Evolutionary conservation across 2,113 vertebrate species (phyloP).

Genomic region (Neolamprologus fasciatus): DNA sequence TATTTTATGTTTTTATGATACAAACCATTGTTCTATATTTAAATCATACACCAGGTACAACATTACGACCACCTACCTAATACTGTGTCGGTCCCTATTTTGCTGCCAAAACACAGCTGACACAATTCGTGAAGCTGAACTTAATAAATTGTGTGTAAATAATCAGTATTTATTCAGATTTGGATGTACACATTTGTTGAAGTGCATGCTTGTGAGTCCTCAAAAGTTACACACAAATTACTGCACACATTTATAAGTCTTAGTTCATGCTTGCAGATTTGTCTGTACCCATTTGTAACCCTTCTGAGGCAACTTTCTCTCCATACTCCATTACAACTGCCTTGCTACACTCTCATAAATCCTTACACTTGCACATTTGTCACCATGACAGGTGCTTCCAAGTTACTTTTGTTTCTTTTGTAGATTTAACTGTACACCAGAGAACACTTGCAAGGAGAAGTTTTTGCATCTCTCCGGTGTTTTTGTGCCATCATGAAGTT

Average conservation of each 20-base stretch:
- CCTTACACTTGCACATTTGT: not conserved
- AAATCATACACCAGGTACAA: not conserved
- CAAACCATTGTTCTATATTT: not conserved
- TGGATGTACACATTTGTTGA: not conserved
- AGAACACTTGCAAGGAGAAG: not conserved
- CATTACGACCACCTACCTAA: accelerated
- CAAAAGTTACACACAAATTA: not conserved
- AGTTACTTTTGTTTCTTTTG: not conserved
- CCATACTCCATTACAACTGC: not conserved
- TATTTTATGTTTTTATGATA: not conserved
- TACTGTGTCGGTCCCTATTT: not conserved
- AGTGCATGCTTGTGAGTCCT: not conserved
- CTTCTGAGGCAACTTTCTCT: not conserved
- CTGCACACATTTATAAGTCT: not conserved
- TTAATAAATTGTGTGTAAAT: not conserved
- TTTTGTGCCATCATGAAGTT: not conserved
- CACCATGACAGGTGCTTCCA: not conserved
- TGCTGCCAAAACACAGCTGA: not conserved
- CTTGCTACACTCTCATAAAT: not conserved
- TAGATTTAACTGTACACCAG: not conserved
- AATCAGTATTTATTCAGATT: not conserved
- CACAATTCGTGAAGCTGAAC: not conserved
- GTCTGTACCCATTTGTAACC: not conserved
- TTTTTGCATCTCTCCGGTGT: not conserved
- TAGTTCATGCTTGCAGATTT: not conserved